phyloP scores from a whole-genome alignment of 1,140 invertebrate genomes.

The Drosophila quadrilineata region DNA sequence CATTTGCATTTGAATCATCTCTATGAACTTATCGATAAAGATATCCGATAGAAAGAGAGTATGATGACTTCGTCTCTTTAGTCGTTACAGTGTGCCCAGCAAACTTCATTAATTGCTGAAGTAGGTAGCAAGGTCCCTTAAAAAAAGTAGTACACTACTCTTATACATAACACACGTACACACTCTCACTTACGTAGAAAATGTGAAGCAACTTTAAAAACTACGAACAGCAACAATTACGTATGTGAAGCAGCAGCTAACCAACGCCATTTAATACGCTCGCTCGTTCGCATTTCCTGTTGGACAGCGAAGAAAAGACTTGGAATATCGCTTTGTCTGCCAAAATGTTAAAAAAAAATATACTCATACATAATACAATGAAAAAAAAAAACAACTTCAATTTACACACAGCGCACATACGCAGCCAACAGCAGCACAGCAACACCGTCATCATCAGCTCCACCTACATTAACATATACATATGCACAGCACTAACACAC shows the following conservation, averaged over 20 bases:
- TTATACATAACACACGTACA: constrained; percentile 48
- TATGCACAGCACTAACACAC: constrained; percentile 9
- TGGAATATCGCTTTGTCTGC: constrained; percentile 65
- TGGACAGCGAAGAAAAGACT: constrained; percentile 45
- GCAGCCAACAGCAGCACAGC: constrained; percentile 15
- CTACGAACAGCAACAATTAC: constrained; percentile 36
- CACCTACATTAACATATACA: constrained; percentile 14
- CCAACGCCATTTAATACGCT: constrained; percentile 65
- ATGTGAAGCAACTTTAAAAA: constrained; percentile 25
- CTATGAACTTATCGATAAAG: not conserved
- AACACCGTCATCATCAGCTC: constrained; percentile 15
- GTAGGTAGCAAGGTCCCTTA: constrained; percentile 37
- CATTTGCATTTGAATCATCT: constrained; percentile 34
- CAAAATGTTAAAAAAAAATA: constrained; percentile 48
- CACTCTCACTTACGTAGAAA: constrained; percentile 6
- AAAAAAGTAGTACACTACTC: constrained; percentile 45
- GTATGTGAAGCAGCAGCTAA: constrained; percentile 31
- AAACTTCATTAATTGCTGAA: constrained; percentile 5
- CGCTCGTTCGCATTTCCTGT: constrained; percentile 75
- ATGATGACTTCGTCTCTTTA: not conserved
- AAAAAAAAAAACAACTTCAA: constrained; percentile 52
- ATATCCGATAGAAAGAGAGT: too few relatives aligned
- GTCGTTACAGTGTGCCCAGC: constrained; percentile 1
- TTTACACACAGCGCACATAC: constrained; percentile 39
- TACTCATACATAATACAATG: constrained; percentile 44